phyloP scores from a whole-genome alignment of 2,888 invertebrate species.

The Drosophila atripex region DNA sequence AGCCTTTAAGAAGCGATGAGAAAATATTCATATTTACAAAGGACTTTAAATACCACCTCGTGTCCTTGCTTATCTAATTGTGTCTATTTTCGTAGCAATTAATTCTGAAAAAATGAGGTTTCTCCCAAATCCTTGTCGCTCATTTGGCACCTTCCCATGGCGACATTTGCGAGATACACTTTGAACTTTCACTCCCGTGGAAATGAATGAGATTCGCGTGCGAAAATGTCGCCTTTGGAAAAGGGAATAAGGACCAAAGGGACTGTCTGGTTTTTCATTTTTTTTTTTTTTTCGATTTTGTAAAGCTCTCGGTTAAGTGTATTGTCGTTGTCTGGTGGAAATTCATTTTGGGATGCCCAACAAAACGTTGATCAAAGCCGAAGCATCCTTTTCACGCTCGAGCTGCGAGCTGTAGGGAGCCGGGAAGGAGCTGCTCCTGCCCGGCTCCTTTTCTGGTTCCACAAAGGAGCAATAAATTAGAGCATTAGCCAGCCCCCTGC shows the following conservation, averaged over 20 bases:
- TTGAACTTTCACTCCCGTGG: conserved; percentile 51
- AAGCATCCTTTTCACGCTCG: conserved; percentile 80
- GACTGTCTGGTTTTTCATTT: neutral
- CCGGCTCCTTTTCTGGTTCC: conserved; percentile 23
- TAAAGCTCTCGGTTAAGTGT: conserved; percentile 56
- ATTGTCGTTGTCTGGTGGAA: conserved; percentile 69
- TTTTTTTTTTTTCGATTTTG: neutral
- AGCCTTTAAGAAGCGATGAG: too few relatives aligned
- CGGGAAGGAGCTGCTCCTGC: conserved; percentile 23
- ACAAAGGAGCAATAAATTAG: conserved; percentile 78
- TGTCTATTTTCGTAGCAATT: conserved; percentile 5
- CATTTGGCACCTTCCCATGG: conserved; percentile 9
- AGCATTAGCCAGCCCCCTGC: conserved; percentile 60
- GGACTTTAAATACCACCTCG: neutral
- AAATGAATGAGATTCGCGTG: conserved; percentile 49
- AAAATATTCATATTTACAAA: too few relatives aligned
- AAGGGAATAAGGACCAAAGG: neutral
- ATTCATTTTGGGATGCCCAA: conserved; percentile 78
- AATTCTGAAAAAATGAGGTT: neutral
- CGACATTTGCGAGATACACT: conserved; percentile 48
- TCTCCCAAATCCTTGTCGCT: conserved; percentile 1
- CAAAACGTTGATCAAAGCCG: conserved; percentile 78
- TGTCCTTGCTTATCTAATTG: neutral
- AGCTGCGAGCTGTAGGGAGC: conserved; percentile 30
- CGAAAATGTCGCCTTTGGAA: conserved; percentile 40